Conservation (phyloP, 2,888 invertebrate genomes). For the Panorpa germanica region DNA sequence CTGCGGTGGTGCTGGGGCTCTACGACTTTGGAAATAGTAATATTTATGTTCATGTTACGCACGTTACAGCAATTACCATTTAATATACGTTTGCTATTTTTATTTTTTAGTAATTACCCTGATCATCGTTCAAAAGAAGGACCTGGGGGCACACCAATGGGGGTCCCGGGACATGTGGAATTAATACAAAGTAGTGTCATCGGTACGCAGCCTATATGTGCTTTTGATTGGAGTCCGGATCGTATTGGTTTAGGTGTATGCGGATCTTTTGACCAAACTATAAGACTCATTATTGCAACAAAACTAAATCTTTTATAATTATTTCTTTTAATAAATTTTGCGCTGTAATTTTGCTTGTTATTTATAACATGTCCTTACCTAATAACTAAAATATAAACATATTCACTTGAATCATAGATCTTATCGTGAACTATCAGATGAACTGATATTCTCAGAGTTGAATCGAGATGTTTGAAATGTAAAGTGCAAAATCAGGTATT, state of each 20-base stretch:
- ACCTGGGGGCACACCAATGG: slow-evolving; percentile 47
- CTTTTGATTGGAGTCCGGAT: slow-evolving; percentile 84
- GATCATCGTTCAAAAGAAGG: slow-evolving; percentile 50
- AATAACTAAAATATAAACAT: too few species aligned
- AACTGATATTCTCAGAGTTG: too few species aligned
- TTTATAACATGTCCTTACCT: too few species aligned
- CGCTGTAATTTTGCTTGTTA: too few species aligned
- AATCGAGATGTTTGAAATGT: too few species aligned
- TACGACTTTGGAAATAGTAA: slow-evolving; percentile 93
- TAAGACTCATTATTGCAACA: slow-evolving; percentile 73
- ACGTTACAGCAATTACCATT: slow-evolving; percentile 10
- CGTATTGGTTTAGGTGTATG: slow-evolving; percentile 75
- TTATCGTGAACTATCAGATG: too few species aligned
- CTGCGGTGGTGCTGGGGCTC: slow-evolving; percentile 76
- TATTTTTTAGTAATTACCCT: slow-evolving; percentile 51
- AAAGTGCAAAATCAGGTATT: too few species aligned
- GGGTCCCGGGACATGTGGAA: slow-evolving; percentile 56
- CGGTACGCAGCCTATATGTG: slow-evolving; percentile 74
- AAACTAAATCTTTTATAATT: slow-evolving; percentile 54
- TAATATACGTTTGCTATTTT: slow-evolving; percentile 8
- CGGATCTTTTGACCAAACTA: slow-evolving; percentile 79
- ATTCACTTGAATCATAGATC: too few species aligned
- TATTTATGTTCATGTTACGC: slow-evolving; percentile 17
- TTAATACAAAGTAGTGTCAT: slow-evolving; percentile 64
- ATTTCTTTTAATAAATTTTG: slow-evolving; percentile 2